Percentiles rank a stretch among this genome's conserved stretches.
phyloP scores from a whole-genome alignment of 2,113 vertebrate species.

The Rhabdornis inornatus region DNA sequence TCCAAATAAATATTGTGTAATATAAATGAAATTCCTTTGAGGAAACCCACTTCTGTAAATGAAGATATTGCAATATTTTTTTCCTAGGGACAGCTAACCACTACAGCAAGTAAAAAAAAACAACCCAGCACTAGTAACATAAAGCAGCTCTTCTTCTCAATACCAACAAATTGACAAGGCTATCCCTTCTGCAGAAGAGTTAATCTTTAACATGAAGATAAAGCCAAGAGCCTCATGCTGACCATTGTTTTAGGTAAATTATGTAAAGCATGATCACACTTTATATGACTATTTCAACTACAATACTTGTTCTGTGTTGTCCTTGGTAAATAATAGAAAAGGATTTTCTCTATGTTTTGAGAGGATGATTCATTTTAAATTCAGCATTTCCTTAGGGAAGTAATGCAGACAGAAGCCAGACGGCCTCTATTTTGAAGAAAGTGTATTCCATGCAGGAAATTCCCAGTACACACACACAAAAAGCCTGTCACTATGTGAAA shows the following conservation, averaged over 20 bases:
- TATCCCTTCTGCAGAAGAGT: neutral
- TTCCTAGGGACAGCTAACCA: neutral
- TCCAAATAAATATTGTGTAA: neutral
- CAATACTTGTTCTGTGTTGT: neutral
- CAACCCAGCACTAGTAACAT: neutral
- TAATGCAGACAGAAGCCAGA: neutral
- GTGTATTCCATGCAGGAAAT: neutral
- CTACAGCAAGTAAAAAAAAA: neutral
- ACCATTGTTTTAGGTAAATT: neutral
- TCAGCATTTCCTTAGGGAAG: neutral
- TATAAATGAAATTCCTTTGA: neutral
- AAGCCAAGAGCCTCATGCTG: neutral
- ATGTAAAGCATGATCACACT: neutral
- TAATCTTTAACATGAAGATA: neutral
- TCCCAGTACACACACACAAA: neutral
- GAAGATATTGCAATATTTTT: neutral
- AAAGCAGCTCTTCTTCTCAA: neutral
- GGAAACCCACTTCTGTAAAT: neutral
- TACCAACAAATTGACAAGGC: neutral
- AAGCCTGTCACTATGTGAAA: neutral
- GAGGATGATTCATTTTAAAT: neutral
- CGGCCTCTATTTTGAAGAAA: neutral
- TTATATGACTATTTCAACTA: neutral
- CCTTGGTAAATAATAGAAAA: neutral
- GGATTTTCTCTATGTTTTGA: neutral